Conservation (phyloP, 1,140 invertebrate species). For the Drosophila tristis region DNA sequence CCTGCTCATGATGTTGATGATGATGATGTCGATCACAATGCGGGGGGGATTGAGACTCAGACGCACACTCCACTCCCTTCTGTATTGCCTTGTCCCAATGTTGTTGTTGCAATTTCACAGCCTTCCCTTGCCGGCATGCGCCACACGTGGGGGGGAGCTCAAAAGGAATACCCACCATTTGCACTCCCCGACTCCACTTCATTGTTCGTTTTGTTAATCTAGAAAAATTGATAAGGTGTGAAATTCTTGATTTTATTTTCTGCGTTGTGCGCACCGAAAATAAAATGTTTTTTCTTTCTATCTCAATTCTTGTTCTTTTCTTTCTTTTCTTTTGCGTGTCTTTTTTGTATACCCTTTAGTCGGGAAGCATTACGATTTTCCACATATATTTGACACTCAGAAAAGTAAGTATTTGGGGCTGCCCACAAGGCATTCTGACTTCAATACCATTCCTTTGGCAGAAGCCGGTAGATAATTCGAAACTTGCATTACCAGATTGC, state of each 20-base stretch:
- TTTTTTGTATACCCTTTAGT: background rate
- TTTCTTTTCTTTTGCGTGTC: background rate
- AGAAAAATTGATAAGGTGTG: slow-evolving; percentile 82
- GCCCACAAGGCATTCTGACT: no score
- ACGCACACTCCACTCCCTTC: background rate
- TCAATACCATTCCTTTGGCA: no score
- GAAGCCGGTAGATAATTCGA: no score
- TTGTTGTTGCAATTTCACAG: slow-evolving; percentile 75
- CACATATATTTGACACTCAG: no score
- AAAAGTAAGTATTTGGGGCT: no score
- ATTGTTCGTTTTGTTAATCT: slow-evolving; percentile 75
- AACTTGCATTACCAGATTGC: no score
- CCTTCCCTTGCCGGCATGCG: slow-evolving; percentile 15
- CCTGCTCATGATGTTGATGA: slow-evolving; percentile 43
- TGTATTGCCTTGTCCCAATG: background rate
- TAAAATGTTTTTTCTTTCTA: slow-evolving; percentile 51
- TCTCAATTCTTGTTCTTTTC: background rate
- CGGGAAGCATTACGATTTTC: no score
- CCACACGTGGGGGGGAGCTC: background rate
- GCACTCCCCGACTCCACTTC: slow-evolving; percentile 1
- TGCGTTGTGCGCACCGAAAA: slow-evolving; percentile 61
- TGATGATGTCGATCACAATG: slow-evolving; percentile 46
- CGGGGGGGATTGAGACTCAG: background rate
- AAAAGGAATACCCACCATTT: no score
- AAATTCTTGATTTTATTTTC: slow-evolving; percentile 82